Conservation (phyloP, 2,113 vertebrate genomes). For the Microtus pennsylvanicus region DNA sequence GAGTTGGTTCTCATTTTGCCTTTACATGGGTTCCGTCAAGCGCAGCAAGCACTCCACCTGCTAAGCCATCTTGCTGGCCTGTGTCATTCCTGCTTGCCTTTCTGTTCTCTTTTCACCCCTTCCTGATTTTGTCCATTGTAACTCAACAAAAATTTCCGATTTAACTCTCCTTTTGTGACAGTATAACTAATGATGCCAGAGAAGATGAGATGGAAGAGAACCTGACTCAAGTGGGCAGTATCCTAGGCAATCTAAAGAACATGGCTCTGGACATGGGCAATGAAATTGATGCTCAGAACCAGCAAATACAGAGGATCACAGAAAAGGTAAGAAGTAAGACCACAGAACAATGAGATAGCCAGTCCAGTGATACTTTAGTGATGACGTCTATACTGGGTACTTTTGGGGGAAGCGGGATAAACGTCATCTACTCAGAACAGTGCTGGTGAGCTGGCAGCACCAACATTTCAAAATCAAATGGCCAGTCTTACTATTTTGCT, state of each 20-base stretch:
- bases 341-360: neutral
- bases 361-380: neutral
- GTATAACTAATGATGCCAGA: constrained; percentile 95
- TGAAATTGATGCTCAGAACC: constrained; percentile 96
- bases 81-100: no score
- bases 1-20: neutral
- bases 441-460: constrained; percentile 4
- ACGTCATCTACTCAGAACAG: neutral
- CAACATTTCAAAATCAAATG: constrained; percentile 17
- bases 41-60: no score
- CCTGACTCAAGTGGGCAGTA: constrained; percentile 92
- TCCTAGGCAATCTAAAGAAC: constrained; percentile 94
- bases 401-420: neutral
- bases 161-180: constrained; percentile 78
- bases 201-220: constrained; percentile 99
- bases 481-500: neutral
- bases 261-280: constrained; percentile 97
- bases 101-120: no score
- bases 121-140: constrained; percentile 19
- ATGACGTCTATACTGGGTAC: neutral
- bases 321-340: constrained; percentile 89
- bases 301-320: constrained; percentile 92
- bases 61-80: no score
- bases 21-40: neutral
- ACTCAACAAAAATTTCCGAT: constrained; percentile 47